These are phyloP conservation scores for Poecile atricapillus DNA, from an alignment of 2,113 vertebrate species.

Conservation along the genomic window DNA sequence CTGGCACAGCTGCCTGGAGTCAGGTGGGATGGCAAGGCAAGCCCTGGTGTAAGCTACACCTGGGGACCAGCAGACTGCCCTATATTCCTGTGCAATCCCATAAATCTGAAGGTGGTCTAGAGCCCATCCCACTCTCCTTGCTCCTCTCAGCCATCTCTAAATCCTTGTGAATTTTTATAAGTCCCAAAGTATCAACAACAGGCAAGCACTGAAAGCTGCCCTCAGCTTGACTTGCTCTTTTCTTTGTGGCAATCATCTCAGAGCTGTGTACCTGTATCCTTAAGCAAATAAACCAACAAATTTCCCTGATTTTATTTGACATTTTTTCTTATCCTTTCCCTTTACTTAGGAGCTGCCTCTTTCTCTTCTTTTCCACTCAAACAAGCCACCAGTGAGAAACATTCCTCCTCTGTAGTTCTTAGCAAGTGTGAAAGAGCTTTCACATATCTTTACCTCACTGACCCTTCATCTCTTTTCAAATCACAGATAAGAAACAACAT, in stretches of 20 bases:
- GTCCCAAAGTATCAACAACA: neutral
- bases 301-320: neutral
- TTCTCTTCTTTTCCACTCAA: neutral
- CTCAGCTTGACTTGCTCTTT: neutral
- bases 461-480: conserved; percentile 26
- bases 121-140: neutral
- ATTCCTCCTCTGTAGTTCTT: neutral
- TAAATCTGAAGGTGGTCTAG: neutral
- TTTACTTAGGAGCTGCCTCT: neutral
- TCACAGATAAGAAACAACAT: conserved; percentile 36
- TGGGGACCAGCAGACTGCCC: neutral
- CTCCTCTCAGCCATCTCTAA: neutral
- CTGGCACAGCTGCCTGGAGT: fast-evolving
- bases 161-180: neutral
- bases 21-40: neutral
- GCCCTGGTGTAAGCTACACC: neutral
- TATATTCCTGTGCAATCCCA: neutral
- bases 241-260: neutral
- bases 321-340: neutral
- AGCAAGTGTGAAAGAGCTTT: neutral
- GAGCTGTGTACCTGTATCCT: neutral
- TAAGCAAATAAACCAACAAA: neutral
- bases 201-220: neutral
- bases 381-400: neutral
- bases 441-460: neutral